phyloP scores from a whole-genome alignment of 2,888 invertebrate species.

The Leistus spinibarbis region DNA sequence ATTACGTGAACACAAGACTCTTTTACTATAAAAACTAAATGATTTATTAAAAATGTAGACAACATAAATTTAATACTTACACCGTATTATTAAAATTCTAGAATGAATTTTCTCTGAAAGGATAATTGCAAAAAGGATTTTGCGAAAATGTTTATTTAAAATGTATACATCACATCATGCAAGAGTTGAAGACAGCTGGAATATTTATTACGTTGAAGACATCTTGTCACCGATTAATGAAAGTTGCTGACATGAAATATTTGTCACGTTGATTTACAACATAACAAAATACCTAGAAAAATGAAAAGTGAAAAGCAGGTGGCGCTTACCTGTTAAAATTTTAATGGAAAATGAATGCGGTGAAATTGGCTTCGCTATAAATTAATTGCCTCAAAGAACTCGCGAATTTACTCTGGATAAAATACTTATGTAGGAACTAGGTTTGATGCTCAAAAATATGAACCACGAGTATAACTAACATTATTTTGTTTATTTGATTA shows the following conservation, averaged over 20 bases:
- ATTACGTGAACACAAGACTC: background rate
- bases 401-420: no score
- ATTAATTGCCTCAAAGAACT: no score
- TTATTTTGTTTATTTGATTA: background rate
- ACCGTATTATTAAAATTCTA: background rate
- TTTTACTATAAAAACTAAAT: slow-evolving; percentile 1
- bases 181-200: background rate
- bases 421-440: no score
- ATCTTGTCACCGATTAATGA: background rate
- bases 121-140: background rate
- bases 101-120: background rate
- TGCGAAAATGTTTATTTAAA: background rate
- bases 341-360: background rate
- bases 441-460: background rate
- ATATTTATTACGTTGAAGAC: background rate
- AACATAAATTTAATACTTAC: slow-evolving; percentile 1
- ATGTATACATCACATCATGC: background rate
- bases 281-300: background rate
- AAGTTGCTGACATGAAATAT: background rate
- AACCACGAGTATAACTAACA: background rate
- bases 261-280: background rate
- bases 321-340: background rate
- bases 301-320: background rate
- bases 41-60: slow-evolving; percentile 8
- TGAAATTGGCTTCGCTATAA: no score